Evolutionary conservation across 1,140 invertebrate genomes (phyloP).

Genomic region (Antheraea pernyi): DNA sequence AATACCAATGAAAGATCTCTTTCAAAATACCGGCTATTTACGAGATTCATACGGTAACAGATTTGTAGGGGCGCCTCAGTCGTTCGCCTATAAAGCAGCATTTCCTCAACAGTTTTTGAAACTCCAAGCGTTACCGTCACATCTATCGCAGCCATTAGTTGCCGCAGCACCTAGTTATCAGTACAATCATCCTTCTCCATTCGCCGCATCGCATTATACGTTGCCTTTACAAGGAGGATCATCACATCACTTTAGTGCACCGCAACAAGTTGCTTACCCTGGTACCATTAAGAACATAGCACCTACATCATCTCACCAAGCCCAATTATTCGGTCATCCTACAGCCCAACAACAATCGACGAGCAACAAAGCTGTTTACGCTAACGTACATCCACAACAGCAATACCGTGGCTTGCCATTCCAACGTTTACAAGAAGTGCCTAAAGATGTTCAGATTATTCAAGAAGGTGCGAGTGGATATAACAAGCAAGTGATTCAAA

Average conservation of each 20-base stretch:
- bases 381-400: constrained; percentile 26
- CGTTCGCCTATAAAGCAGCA: constrained; percentile 45
- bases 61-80: constrained; percentile 47
- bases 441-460: constrained; percentile 16
- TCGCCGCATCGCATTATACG: constrained; percentile 44
- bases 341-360: constrained; percentile 43
- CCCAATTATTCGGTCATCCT: constrained; percentile 26
- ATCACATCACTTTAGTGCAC: constrained; percentile 32
- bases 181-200: constrained; percentile 45
- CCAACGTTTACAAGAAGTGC: constrained; percentile 37
- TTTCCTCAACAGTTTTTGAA: constrained; percentile 66
- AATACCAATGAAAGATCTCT: constrained; percentile 45
- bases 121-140: constrained; percentile 58
- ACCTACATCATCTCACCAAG: constrained; percentile 20
- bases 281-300: constrained; percentile 38
- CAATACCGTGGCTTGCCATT: constrained; percentile 37
- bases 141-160: constrained; percentile 60
- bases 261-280: constrained; percentile 40
- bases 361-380: constrained; percentile 42
- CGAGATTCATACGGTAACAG: constrained; percentile 68
- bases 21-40: constrained; percentile 48
- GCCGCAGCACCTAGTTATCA: constrained; percentile 44
- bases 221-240: constrained; percentile 41
- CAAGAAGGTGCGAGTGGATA: constrained; percentile 21
- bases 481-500: constrained; percentile 27